phyloP scores from a whole-genome alignment of 2,888 invertebrate genomes.

The Sthenelais limicola region DNA sequence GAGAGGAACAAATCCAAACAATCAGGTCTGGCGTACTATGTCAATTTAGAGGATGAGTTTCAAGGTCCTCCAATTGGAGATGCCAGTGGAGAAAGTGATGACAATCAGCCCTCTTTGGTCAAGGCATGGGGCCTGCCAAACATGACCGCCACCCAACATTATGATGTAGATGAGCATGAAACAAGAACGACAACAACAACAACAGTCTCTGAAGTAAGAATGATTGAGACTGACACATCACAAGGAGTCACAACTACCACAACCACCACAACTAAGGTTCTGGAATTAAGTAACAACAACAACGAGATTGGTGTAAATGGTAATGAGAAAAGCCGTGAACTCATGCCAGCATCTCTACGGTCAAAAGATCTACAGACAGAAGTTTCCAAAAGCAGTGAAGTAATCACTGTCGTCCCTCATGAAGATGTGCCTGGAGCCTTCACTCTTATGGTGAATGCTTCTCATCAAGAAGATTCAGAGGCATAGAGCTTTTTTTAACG shows the following conservation, averaged over 20 bases:
- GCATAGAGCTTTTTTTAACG: too few species aligned
- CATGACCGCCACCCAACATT: background rate
- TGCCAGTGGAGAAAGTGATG: background rate
- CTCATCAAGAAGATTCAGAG: slow-evolving; percentile 27
- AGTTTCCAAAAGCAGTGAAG: slow-evolving; percentile 32
- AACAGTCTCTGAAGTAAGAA: slow-evolving; percentile 5
- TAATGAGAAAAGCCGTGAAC: background rate
- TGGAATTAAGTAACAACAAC: slow-evolving; percentile 22
- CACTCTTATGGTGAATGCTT: slow-evolving; percentile 7
- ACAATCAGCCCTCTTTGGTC: slow-evolving; percentile 10
- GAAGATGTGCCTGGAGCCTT: slow-evolving; percentile 24
- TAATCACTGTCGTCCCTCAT: slow-evolving; percentile 11
- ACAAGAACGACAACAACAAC: background rate
- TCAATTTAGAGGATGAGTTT: slow-evolving; percentile 10
- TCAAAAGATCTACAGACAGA: slow-evolving; percentile 20
- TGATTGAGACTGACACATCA: background rate
- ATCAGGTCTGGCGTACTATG: slow-evolving; percentile 17
- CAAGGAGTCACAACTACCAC: background rate
- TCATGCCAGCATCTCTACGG: background rate
- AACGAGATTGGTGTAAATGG: slow-evolving; percentile 28
- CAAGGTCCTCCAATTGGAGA: background rate
- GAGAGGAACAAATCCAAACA: background rate
- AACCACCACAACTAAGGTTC: background rate
- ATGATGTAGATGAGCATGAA: background rate
- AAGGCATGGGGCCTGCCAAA: slow-evolving; percentile 21